Evolutionary conservation across 2,113 vertebrate genomes (phyloP), one percentile per base, ranked within the genome.

Genomic region (Oncorhynchus gorbuscha): DNA sequence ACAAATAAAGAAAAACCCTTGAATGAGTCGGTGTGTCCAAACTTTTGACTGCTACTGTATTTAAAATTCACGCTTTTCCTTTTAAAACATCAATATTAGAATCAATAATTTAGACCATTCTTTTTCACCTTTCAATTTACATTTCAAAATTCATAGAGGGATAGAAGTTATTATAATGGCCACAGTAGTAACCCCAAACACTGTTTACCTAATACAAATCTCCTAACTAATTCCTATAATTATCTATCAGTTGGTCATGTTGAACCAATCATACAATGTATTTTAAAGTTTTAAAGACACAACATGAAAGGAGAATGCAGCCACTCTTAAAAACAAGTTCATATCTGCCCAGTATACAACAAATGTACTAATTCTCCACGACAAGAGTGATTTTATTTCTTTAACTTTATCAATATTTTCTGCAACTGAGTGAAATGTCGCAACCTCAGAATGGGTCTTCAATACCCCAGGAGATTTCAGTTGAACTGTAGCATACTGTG

Each of bases 251-350:
- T 58, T 20, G 55, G 4, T 70, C 69, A 74, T 18, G 35, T 83
- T 78, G 80, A 80, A 24, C 71, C 18, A 71, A 79, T 84, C 79
- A 86, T 35, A 76, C 69, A 73, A 71, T 69, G 68, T n/a, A 18
- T 69, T 45, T 85, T 32, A 84, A 87, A 83, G 49, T 26, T 77
- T 74, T 76, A 73, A 78, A 73, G 5, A 58, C 55, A 79, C 77
- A 59, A 73, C 71, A 75, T 11, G 16, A 69, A 45, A 64, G 69
- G 45, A 78, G 48, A 81, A 73, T 61, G 35, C 73, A 75, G 11
- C 69, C 64, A 45, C 20, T 49, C 62, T 77, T 78, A 78, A 83
- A 73, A 72, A 74, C 72, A 65, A 70, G 70, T 74, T 22, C 65
- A 39, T 24, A 30, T 55, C 55, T 51, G 68, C 51, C 18, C 67